Evolutionary conservation across 1,140 invertebrate genomes (phyloP).

Genomic region (Venturia canescens): DNA sequence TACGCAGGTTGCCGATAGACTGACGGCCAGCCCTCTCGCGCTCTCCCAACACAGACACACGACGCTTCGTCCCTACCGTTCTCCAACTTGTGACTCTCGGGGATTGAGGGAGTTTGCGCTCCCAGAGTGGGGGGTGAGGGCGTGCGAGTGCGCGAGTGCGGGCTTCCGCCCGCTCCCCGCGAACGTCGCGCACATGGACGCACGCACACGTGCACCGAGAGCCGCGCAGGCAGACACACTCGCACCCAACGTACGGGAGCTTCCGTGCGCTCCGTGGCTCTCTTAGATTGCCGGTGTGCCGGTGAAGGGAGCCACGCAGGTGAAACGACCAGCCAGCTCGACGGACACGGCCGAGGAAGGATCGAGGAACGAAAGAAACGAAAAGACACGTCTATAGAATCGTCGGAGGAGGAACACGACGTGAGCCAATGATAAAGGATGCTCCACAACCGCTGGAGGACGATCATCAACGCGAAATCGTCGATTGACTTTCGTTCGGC

Average conservation of each 20-base stretch:
- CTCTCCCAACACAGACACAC: slow-evolving; percentile 17
- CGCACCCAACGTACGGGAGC: too few species aligned
- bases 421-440: background rate
- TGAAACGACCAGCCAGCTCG: slow-evolving; percentile 13
- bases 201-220: background rate
- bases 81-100: background rate
- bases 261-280: background rate
- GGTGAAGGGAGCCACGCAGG: slow-evolving; percentile 8
- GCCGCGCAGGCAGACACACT: background rate
- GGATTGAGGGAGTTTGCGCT: background rate
- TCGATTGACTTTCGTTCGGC: too few species aligned
- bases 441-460: background rate
- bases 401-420: background rate
- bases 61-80: background rate
- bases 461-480: background rate
- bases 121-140: slow-evolving; percentile 11
- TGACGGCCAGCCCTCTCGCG: slow-evolving; percentile 38
- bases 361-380: background rate
- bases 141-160: slow-evolving; percentile 9
- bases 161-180: background rate
- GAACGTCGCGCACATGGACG: background rate
- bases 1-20: slow-evolving; percentile 77
- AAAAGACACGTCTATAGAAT: slow-evolving; percentile 6
- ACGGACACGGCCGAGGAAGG: slow-evolving; percentile 5
- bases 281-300: background rate